Percentiles rank a stretch among this genome's conserved stretches.
These are phyloP conservation scores for Drosophila nr. fundita DNA, from an alignment of 2,888 invertebrate genomes.

Conservation along the genomic window DNA sequence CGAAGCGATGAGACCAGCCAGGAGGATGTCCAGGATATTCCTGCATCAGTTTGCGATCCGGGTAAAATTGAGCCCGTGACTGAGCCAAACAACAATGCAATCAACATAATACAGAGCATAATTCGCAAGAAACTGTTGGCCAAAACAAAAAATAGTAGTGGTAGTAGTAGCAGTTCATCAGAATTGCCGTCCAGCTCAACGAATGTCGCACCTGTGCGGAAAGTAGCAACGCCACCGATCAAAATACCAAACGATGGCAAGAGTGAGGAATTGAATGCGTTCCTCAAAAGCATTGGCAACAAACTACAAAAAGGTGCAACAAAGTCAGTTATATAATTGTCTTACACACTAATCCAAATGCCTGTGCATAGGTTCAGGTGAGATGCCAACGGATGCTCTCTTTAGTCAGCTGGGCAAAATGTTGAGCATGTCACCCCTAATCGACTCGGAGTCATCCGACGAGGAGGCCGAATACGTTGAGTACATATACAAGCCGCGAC, in stretches of 20 bases:
- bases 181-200: background rate
- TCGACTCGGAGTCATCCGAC: slow-evolving; percentile 82
- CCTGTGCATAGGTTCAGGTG: slow-evolving; percentile 28
- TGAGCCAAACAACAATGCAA: slow-evolving; percentile 37
- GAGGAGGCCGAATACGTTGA: slow-evolving; percentile 88
- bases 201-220: background rate
- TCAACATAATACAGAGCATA: slow-evolving; percentile 68
- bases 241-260: slow-evolving; percentile 12
- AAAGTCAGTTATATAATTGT: background rate
- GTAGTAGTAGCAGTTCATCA: background rate
- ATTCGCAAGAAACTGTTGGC: slow-evolving; percentile 71
- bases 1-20: slow-evolving; percentile 21
- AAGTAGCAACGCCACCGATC: background rate
- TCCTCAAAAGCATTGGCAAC: slow-evolving; percentile 52
- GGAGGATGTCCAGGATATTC: background rate
- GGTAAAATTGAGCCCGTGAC: background rate
- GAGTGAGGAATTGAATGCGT: slow-evolving; percentile 43
- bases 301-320: slow-evolving; percentile 63
- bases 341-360: background rate
- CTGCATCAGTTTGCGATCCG: background rate
- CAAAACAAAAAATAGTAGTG: slow-evolving; percentile 22
- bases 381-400: slow-evolving; percentile 65
- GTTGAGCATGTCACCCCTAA: slow-evolving; percentile 77
- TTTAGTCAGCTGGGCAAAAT: slow-evolving; percentile 81
- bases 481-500: slow-evolving; percentile 88